A percentile compares a stretch with the other conserved stretches of the same genome.
phyloP scores from a whole-genome alignment of 2,797 vertebrate genomes.

The Dromococcyx pavoninus region DNA sequence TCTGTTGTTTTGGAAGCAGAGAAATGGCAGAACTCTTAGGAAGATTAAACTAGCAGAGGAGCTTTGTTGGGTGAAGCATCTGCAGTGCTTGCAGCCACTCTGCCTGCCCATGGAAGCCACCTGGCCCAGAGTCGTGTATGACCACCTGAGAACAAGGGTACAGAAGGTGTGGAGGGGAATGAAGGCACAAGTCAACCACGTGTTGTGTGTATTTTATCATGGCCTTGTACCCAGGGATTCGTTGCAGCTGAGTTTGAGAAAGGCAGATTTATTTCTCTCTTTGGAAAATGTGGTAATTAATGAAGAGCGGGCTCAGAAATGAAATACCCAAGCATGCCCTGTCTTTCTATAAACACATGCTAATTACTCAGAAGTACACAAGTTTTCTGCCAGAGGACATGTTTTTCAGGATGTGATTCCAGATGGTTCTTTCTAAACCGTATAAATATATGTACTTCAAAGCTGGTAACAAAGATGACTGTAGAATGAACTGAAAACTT shows the following conservation, averaged over 20 bases:
- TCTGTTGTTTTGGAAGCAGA: neutral
- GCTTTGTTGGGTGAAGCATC: neutral
- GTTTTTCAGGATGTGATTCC: neutral
- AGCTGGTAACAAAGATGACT: neutral
- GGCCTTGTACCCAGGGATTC: neutral
- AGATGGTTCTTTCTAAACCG: conserved; percentile 25
- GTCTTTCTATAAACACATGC: neutral
- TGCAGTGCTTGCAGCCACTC: neutral
- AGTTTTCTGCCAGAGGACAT: conserved; percentile 11
- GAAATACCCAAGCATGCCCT: neutral
- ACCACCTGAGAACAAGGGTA: neutral
- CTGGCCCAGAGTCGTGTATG: neutral
- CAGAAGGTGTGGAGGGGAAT: accelerated
- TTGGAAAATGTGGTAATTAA: neutral
- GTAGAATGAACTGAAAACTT: conserved; percentile 5
- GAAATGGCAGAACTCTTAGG: neutral
- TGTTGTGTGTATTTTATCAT: accelerated
- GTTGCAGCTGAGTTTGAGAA: neutral
- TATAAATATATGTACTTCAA: conserved; percentile 8
- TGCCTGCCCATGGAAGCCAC: neutral
- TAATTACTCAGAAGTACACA: neutral
- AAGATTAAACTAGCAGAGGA: neutral
- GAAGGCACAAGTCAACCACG: too few relatives aligned
- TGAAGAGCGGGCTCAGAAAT: neutral
- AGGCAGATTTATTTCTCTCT: neutral